Conservation (phyloP, 2,888 invertebrate species). For the Eristalinus aeneus region DNA sequence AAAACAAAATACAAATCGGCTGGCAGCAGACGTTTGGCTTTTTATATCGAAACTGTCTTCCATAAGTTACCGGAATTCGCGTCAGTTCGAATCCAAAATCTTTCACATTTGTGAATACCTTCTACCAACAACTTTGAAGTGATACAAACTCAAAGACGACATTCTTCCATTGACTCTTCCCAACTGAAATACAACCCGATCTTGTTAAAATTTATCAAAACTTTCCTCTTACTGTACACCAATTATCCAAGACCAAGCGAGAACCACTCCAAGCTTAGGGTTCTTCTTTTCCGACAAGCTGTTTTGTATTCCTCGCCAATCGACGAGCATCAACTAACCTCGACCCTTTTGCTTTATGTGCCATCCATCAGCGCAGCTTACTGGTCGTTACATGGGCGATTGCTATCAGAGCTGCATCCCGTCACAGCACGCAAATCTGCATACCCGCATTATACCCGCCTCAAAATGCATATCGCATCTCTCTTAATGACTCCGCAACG, state of each 20-base stretch:
- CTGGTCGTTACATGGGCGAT: constrained; percentile 45
- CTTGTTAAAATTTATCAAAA: background rate
- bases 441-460: constrained; percentile 6
- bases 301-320: background rate
- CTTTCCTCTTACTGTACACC: background rate
- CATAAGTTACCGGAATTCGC: too few species aligned
- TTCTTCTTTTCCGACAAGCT: background rate
- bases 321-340: constrained; percentile 30
- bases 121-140: too few species aligned
- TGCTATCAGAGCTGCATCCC: constrained; percentile 40
- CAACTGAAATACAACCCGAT: too few species aligned
- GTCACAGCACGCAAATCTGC: constrained; percentile 7
- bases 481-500: constrained; percentile 17
- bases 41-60: too few species aligned
- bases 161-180: too few species aligned
- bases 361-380: constrained; percentile 32
- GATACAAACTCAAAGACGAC: too few species aligned
- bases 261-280: background rate
- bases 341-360: constrained; percentile 34
- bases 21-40: too few species aligned
- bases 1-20: too few species aligned
- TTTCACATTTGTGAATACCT: too few species aligned
- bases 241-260: background rate
- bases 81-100: too few species aligned
- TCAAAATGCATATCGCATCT: constrained; percentile 15